These are phyloP conservation scores for Tapirus terrestris DNA, from an alignment of 2,113 vertebrate genomes.

Conservation along the genomic window DNA sequence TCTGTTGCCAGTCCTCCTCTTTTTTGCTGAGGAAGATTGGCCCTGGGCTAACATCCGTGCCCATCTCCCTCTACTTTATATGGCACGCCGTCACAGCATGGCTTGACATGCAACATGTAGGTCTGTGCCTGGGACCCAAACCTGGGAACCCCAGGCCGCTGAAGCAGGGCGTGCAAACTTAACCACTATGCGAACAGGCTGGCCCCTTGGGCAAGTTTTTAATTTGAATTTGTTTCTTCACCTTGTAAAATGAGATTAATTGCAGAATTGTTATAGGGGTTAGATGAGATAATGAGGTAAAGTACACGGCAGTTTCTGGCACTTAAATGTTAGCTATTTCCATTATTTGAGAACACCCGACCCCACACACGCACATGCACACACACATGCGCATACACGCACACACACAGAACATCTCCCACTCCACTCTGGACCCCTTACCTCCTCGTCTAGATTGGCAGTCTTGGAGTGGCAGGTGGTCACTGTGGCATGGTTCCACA, in stretches of 20 bases:
- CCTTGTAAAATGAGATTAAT: not conserved
- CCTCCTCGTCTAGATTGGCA: conserved; percentile 91
- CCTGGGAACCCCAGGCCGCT: too few relatives aligned
- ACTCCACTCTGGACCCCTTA: conserved; percentile 74
- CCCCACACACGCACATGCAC: fast-evolving
- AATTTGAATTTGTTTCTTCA: conserved; percentile 2
- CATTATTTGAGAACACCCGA: not conserved
- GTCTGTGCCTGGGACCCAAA: too few relatives aligned
- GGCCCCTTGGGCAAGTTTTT: not conserved
- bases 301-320: not conserved
- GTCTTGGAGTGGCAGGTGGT: conserved; percentile 99
- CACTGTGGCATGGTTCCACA: conserved; percentile 97
- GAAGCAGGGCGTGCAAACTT: too few relatives aligned
- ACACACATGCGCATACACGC: fast-evolving
- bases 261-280: fast-evolving
- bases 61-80: too few relatives aligned
- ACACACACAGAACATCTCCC: not conserved
- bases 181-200: too few relatives aligned
- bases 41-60: too few relatives aligned
- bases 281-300: not conserved
- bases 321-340: not conserved
- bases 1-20: too few relatives aligned
- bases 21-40: too few relatives aligned
- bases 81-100: too few relatives aligned
- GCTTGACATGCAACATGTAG: too few relatives aligned